Base-by-base conservation (phyloP, 2,113 vertebrate genomes). In the Varanus komodoensis region DNA sequence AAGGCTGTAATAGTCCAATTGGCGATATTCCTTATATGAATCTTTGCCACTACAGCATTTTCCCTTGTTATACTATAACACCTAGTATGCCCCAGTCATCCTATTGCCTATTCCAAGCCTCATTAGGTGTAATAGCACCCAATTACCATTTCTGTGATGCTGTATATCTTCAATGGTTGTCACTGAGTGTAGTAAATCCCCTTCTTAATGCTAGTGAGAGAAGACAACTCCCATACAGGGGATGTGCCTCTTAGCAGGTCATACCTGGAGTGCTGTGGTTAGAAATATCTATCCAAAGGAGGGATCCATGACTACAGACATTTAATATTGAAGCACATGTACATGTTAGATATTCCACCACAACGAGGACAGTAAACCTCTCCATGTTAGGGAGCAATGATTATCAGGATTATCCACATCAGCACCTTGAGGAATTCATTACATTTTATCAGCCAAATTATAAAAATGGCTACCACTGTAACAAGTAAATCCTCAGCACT, bases 381-480 rank as follows among this genome's bases (percentile, higher is more conserved):
- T 34, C 50, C 38, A 34, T n/a, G 34, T 84, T 82, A 85, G 78
- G 89, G 87, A 93, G 69, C 61, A 92, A 79, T 90, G 84, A 89
- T 29, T 81, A 25, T 91, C 91, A 89, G 90, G 84, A 93, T 93
- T 95, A 91, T 92, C 90, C 87, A 84, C 94, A 89, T 95, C 94
- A 94, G 85, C 91, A 88, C 90, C 57, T 75, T 82, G 86, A 87
- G 50, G 93, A 93, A 95, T 94, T 95, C 89, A 94, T 94, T 94
- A 85, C 91, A 25, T 95, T 92, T 92, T 85, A 93, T 92, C 87
- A 94, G 96, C 64, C 92, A 86, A 96, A 88, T 92, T 96, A 82
- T 73, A 93, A 93, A 85, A 86, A 7, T 75, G 93, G 92, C 64
- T 81, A 93, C 87, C 80, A 86, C 52, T 87, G 82, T 91, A 93